Conservation (phyloP, 2,888 invertebrate species). For the Geophilus truncorum region DNA sequence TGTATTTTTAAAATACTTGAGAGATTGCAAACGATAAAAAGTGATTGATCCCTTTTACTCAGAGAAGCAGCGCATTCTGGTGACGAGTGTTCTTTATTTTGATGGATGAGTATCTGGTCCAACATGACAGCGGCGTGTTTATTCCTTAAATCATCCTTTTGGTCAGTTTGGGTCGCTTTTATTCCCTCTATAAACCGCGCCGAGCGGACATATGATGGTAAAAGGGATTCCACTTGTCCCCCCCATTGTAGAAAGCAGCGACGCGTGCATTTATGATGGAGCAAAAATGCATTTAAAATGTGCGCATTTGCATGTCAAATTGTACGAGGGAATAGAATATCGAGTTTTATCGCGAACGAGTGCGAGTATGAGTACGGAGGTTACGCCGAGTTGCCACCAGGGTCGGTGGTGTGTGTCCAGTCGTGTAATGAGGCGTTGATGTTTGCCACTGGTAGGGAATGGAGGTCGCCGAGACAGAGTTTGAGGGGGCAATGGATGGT, state of each 20-base stretch:
- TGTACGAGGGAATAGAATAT: not conserved
- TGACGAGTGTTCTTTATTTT: constrained; percentile 15
- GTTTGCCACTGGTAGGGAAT: constrained; percentile 17
- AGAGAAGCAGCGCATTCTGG: not conserved
- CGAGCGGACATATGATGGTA: not conserved
- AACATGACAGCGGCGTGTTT: constrained; percentile 8
- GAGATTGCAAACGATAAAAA: not conserved
- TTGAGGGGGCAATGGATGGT: constrained; percentile 15
- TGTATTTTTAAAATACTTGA: not conserved
- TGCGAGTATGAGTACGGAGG: not conserved
- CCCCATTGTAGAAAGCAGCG: not conserved
- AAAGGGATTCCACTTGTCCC: not conserved
- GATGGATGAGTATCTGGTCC: constrained; percentile 2
- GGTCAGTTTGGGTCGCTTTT: not conserved
- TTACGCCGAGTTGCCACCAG: not conserved
- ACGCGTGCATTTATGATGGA: not conserved
- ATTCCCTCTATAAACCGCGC: too few relatives aligned
- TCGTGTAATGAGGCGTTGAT: constrained; percentile 24
- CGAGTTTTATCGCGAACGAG: not conserved
- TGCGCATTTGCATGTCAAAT: not conserved
- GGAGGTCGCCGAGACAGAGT: constrained; percentile 15
- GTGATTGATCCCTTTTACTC: not conserved
- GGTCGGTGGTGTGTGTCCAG: constrained; percentile 25
- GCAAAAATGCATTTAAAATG: not conserved
- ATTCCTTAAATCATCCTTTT: not conserved